Conservation (phyloP, 1,140 invertebrate genomes). For the Papilio polytes region DNA sequence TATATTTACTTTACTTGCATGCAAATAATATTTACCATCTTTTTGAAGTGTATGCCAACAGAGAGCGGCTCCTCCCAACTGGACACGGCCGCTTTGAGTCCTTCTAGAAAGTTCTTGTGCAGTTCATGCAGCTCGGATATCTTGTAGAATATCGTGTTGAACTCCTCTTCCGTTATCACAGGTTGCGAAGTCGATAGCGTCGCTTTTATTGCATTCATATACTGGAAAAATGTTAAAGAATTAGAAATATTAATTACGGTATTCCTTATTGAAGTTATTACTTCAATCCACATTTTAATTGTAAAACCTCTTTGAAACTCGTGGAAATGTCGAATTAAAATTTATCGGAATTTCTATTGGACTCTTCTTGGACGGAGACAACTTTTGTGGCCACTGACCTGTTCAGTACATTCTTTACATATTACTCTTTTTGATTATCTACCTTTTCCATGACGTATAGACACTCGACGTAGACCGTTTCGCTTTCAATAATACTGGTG, state of each 20-base stretch:
- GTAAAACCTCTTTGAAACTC: too few species aligned
- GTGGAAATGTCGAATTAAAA: too few species aligned
- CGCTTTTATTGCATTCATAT: slow-evolving; percentile 96
- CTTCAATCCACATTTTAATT: not conserved
- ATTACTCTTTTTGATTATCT: slow-evolving; percentile 27
- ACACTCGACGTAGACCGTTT: slow-evolving; percentile 95
- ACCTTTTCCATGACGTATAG: slow-evolving; percentile 95
- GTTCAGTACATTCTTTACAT: not conserved
- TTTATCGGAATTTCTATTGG: too few species aligned
- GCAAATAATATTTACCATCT: slow-evolving; percentile 81
- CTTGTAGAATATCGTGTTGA: slow-evolving; percentile 96
- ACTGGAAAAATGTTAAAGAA: slow-evolving; percentile 83
- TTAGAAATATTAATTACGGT: not conserved
- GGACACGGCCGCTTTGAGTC: slow-evolving; percentile 88
- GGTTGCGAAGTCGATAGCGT: slow-evolving; percentile 94
- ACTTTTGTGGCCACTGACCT: not conserved
- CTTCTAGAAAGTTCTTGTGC: slow-evolving; percentile 92
- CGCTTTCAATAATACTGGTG: slow-evolving; percentile 95
- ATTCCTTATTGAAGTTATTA: too few species aligned
- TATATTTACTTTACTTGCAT: not conserved
- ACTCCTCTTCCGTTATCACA: slow-evolving; percentile 94
- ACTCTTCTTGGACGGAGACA: not conserved
- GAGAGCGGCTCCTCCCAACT: slow-evolving; percentile 88
- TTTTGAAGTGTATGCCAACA: slow-evolving; percentile 93
- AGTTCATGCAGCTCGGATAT: slow-evolving; percentile 93